Conservation (phyloP, 2,888 invertebrate species). For the Pristionchus arcanus region DNA sequence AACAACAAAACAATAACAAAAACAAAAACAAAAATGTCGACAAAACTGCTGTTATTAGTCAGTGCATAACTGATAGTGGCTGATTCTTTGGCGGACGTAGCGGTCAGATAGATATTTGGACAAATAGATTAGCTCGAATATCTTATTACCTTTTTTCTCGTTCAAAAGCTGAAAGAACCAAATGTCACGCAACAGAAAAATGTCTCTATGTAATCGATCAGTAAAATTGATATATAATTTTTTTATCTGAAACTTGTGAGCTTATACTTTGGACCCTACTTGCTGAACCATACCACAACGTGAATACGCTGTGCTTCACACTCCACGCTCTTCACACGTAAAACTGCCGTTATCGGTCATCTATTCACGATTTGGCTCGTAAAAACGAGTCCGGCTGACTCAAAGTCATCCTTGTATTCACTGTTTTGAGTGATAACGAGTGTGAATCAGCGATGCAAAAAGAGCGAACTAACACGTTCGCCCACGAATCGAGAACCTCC, state of each 20-base stretch:
- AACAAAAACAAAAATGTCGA: too few species aligned
- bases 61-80: too few species aligned
- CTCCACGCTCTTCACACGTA: background rate
- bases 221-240: too few species aligned
- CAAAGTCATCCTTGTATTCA: background rate
- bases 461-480: background rate
- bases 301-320: background rate
- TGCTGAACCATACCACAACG: background rate
- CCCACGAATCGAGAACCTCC: background rate
- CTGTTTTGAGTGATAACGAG: background rate
- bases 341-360: background rate
- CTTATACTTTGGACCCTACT: too few species aligned
- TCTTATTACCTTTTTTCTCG: too few species aligned
- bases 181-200: too few species aligned
- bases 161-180: too few species aligned
- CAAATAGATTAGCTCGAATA: background rate
- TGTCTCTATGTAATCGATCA: too few species aligned
- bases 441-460: background rate
- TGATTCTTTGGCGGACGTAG: too few species aligned
- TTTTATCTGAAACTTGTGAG: too few species aligned
- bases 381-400: background rate
- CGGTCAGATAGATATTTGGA: background rate
- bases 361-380: background rate
- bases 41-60: too few species aligned
- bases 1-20: too few species aligned